These are phyloP conservation scores for Atta colombica DNA, from an alignment of 1,140 invertebrate genomes.

Conservation along the genomic window DNA sequence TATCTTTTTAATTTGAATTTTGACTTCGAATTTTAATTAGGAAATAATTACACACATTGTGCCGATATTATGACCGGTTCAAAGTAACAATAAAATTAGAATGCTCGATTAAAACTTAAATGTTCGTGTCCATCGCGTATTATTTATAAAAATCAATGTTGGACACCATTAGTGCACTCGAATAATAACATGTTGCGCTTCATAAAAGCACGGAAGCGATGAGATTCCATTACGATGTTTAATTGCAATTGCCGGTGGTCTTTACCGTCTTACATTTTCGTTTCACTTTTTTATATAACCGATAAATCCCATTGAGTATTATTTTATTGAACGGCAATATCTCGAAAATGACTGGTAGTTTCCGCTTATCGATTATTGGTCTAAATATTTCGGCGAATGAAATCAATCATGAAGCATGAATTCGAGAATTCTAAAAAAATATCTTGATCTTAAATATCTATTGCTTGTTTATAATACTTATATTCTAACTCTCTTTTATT, in stretches of 20 bases:
- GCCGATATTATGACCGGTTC: neutral
- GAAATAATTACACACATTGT: neutral
- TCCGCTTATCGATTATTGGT: slow-evolving; percentile 22
- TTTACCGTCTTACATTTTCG: slow-evolving; percentile 22
- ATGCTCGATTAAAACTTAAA: neutral
- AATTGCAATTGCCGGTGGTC: slow-evolving; percentile 33
- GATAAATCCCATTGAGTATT: slow-evolving; percentile 26
- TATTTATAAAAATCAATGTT: slow-evolving; percentile 48
- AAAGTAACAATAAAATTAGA: neutral
- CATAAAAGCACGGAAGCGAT: slow-evolving; percentile 43
- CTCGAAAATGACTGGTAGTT: neutral
- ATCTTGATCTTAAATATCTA: neutral
- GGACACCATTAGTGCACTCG: slow-evolving; percentile 9
- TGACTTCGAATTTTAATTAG: neutral
- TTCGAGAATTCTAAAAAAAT: neutral
- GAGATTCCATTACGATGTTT: slow-evolving; percentile 32
- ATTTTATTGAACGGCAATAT: slow-evolving; percentile 32
- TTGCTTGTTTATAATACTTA: neutral
- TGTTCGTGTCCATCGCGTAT: neutral
- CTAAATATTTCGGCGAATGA: neutral
- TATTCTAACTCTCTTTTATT: neutral
- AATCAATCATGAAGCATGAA: neutral
- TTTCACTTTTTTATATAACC: neutral
- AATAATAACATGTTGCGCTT: slow-evolving; percentile 47
- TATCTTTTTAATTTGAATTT: neutral